Evolutionary conservation across 2,888 invertebrate species (phyloP).

Genomic region (Endomychus coccineus): DNA sequence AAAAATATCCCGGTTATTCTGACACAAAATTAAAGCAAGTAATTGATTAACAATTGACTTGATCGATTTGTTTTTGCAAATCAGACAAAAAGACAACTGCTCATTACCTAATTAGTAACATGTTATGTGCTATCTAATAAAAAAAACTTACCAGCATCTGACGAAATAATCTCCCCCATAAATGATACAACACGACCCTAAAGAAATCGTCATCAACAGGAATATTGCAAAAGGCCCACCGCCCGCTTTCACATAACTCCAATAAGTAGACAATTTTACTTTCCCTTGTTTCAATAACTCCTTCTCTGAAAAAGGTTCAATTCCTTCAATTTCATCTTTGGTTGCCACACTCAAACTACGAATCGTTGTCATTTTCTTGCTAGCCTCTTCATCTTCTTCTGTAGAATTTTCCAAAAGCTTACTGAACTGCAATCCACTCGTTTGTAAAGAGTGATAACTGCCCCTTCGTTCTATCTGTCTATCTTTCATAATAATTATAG

Average conservation of each 20-base stretch:
- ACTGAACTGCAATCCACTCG: slow-evolving; percentile 67
- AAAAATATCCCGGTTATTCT: no score
- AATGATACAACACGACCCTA: slow-evolving; percentile 60
- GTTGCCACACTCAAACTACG: slow-evolving; percentile 16
- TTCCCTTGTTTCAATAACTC: slow-evolving; percentile 58
- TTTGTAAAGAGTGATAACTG: slow-evolving; percentile 61
- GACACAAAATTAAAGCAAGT: no score
- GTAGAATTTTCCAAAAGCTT: slow-evolving; percentile 38
- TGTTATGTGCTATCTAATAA: no score
- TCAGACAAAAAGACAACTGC: no score
- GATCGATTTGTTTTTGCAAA: no score
- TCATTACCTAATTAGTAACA: no score
- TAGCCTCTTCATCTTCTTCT: slow-evolving; percentile 25
- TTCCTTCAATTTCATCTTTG: slow-evolving; percentile 21
- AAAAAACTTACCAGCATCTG: slow-evolving; percentile 60
- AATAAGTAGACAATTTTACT: slow-evolving; percentile 49
- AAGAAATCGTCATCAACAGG: slow-evolving; percentile 54
- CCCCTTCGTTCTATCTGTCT: slow-evolving; percentile 53
- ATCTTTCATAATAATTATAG: slow-evolving; percentile 50
- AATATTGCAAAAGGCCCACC: slow-evolving; percentile 56
- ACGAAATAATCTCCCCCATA: slow-evolving; percentile 75
- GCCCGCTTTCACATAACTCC: slow-evolving; percentile 63
- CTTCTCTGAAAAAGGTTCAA: slow-evolving; percentile 40
- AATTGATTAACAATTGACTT: no score
- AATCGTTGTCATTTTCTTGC: slow-evolving; percentile 17